phyloP scores from a whole-genome alignment of 2,888 invertebrate species.

The Creontiades dilutus region DNA sequence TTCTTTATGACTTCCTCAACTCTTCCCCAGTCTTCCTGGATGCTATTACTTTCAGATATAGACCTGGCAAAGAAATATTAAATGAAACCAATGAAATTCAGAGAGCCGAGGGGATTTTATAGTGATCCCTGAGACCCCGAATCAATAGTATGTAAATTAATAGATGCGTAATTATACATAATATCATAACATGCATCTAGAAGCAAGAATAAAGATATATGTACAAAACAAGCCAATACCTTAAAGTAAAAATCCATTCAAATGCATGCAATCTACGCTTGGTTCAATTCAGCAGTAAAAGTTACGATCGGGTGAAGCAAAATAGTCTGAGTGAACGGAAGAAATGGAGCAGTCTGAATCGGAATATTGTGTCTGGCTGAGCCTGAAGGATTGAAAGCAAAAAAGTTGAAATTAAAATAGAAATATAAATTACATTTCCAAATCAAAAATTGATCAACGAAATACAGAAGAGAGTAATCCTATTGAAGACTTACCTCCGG shows the following conservation, averaged over 20 bases:
- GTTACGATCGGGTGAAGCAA: conserved; percentile 17
- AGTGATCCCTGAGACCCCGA: too few relatives aligned
- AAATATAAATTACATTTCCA: neutral
- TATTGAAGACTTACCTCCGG: neutral
- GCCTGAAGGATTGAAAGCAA: neutral
- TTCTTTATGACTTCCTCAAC: too few relatives aligned
- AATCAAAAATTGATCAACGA: neutral
- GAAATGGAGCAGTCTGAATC: conserved; percentile 33
- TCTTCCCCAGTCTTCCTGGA: too few relatives aligned
- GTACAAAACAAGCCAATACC: neutral
- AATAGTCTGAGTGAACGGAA: conserved; percentile 20
- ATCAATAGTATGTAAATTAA: too few relatives aligned
- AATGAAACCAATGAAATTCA: too few relatives aligned
- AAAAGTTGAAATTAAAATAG: neutral
- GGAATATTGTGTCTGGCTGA: conserved; percentile 41
- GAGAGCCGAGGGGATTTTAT: too few relatives aligned
- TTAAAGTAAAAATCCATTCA: neutral
- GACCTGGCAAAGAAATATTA: too few relatives aligned
- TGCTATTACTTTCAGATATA: too few relatives aligned
- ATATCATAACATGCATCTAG: too few relatives aligned
- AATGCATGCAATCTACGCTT: neutral
- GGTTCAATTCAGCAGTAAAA: neutral
- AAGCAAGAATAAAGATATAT: too few relatives aligned
- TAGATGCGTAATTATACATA: too few relatives aligned
- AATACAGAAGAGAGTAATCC: neutral